Evolutionary conservation across 2,888 invertebrate species (phyloP), one percentile per base, ranked within the genome.

Genomic region (Phrixothrix hirtus): DNA sequence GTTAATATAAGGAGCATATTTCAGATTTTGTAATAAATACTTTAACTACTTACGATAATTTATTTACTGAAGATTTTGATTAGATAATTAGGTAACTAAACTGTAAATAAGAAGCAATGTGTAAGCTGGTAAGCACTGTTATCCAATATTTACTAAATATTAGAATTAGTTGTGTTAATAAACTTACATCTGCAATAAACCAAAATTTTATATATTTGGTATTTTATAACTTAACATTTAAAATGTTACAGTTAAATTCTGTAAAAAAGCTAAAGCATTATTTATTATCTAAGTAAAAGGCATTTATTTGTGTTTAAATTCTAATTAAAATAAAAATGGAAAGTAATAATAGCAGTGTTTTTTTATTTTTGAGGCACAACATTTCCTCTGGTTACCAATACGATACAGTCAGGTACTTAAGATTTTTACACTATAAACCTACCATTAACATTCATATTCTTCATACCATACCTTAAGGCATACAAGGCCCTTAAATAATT

Each of bases 191-290:
- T n/a, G n/a, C n/a, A n/a, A n/a, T n/a, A n/a, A n/a, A n/a, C n/a
- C n/a, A n/a, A n/a, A n/a, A n/a, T n/a, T n/a, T n/a, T n/a, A n/a
- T n/a, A n/a, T n/a, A n/a, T n/a, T n/a, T n/a, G n/a, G n/a, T n/a
- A n/a, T n/a, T n/a, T n/a, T n/a, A n/a, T n/a, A n/a, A n/a, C n/a
- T n/a, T n/a, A n/a, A n/a, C n/a, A n/a, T n/a, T n/a, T n/a, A n/a
- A n/a, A n/a, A n/a, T n/a, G n/a, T n/a, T n/a, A n/a, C n/a, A n/a
- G n/a, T n/a, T n/a, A 34, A 57, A 55, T 55, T 50, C 53, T 56
- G 58, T 58, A 58, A 58, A 58, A 58, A 58, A 58, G 58, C 58
- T 58, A 58, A 58, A 58, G 58, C 58, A 50, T 55, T 46, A 21
- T 50, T 48, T 49, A 43, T 50, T 55, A 48, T 43, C 47, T 57